These are phyloP conservation scores for Zaprionus capensis DNA, from an alignment of 1,140 invertebrate species.

Conservation along the genomic window DNA sequence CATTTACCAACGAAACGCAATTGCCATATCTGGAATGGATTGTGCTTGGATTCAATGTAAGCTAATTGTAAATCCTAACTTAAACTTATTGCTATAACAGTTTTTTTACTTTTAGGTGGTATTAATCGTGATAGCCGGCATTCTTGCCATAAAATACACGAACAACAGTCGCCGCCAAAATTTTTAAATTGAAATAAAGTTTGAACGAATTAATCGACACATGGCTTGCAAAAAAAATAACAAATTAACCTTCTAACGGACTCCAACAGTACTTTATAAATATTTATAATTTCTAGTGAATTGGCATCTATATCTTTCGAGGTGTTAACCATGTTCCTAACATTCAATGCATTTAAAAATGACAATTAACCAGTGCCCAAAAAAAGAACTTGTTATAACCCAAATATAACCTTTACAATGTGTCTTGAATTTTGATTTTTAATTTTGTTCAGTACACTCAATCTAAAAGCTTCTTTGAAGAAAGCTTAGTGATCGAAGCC, in stretches of 20 bases:
- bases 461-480: too few species aligned
- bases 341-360: too few species aligned
- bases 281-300: background rate
- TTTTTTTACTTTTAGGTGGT: conserved; percentile 48
- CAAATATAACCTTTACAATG: too few species aligned
- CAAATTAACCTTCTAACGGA: too few species aligned
- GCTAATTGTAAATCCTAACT: background rate
- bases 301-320: background rate
- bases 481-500: too few species aligned
- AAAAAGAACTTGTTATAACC: too few species aligned
- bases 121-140: conserved; percentile 60
- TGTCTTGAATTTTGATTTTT: too few species aligned
- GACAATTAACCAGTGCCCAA: too few species aligned
- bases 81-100: conserved; percentile 1
- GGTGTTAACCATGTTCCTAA: too few species aligned
- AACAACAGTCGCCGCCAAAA: conserved; percentile 67
- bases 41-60: conserved; percentile 70
- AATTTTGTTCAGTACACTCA: too few species aligned
- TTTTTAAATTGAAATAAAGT: conserved; percentile 42
- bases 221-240: background rate
- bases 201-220: background rate
- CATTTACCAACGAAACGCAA: conserved; percentile 85
- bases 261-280: background rate
- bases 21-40: conserved; percentile 68
- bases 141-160: conserved; percentile 75